A percentile compares a stretch with the other conserved stretches of the same genome.
Evolutionary conservation across 2,888 invertebrate genomes (phyloP).

Genomic region (Scelioninae gen. 2): DNA sequence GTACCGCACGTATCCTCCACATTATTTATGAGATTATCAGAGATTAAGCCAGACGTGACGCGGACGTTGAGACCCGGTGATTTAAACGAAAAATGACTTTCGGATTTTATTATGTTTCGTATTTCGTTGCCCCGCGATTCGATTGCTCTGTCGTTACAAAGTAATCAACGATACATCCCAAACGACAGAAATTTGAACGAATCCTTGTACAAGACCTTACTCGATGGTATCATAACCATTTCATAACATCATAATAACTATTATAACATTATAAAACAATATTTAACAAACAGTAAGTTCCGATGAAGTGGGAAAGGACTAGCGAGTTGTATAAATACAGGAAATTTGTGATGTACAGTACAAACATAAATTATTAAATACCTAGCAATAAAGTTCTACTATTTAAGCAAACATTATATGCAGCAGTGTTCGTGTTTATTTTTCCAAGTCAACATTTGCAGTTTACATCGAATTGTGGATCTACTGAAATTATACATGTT

Average conservation of each 20-base stretch:
- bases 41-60: conserved; percentile 70
- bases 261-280: too few species aligned
- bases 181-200: too few species aligned
- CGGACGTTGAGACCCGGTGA: conserved; percentile 63
- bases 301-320: too few species aligned
- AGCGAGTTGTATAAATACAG: too few species aligned
- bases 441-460: conserved; percentile 35
- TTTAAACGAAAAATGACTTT: conserved; percentile 47
- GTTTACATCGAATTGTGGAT: conserved; percentile 16
- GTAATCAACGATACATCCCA: too few species aligned
- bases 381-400: conserved; percentile 62
- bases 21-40: conserved; percentile 72
- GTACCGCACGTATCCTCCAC: conserved; percentile 64
- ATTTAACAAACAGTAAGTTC: too few species aligned
- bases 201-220: too few species aligned
- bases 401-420: conserved; percentile 60
- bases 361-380: conserved; percentile 47
- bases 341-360: conserved; percentile 40
- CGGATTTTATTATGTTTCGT: conserved; percentile 23
- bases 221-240: too few species aligned
- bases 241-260: too few species aligned
- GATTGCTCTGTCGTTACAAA: too few species aligned
- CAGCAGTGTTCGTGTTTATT: conserved; percentile 22
- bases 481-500: conserved; percentile 37
- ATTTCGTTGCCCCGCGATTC: conserved; percentile 13